phyloP scores from a whole-genome alignment of 2,888 invertebrate species.

The Dasysyrphus tricinctus region DNA sequence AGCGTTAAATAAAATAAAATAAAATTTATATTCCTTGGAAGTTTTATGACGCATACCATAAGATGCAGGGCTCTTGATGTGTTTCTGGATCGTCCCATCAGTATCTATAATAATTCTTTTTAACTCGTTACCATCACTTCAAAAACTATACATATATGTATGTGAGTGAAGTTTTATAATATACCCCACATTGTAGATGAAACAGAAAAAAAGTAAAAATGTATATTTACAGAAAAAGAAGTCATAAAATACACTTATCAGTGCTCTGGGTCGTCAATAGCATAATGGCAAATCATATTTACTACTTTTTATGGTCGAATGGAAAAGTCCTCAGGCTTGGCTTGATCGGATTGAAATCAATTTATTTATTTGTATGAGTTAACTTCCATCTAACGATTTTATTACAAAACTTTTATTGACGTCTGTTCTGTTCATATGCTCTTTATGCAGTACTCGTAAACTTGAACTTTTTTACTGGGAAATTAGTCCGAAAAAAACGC shows the following conservation, averaged over 20 bases:
- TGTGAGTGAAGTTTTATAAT: too few species aligned
- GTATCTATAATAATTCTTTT: background rate
- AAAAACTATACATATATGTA: background rate
- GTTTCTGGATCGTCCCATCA: background rate
- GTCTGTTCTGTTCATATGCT: background rate
- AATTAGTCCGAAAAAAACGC: background rate
- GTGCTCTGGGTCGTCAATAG: constrained; percentile 9
- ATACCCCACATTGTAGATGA: background rate
- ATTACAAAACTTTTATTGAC: constrained; percentile 25
- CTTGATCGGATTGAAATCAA: background rate
- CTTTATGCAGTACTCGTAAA: background rate
- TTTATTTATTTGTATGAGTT: background rate
- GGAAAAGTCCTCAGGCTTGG: background rate
- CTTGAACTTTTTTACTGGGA: background rate
- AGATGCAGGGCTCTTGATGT: background rate
- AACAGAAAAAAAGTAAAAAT: background rate
- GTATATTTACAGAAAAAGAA: constrained; percentile 3
- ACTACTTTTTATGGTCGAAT: background rate
- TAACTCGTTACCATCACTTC: background rate
- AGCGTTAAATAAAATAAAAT: background rate
- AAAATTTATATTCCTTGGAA: constrained; percentile 7
- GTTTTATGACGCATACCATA: background rate
- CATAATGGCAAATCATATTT: background rate
- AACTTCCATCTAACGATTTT: background rate
- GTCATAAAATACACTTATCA: constrained; percentile 33